Evolutionary conservation across 2,113 vertebrate genomes (phyloP), one percentile per base, ranked within the genome.

Genomic region (Tetrax tetrax): DNA sequence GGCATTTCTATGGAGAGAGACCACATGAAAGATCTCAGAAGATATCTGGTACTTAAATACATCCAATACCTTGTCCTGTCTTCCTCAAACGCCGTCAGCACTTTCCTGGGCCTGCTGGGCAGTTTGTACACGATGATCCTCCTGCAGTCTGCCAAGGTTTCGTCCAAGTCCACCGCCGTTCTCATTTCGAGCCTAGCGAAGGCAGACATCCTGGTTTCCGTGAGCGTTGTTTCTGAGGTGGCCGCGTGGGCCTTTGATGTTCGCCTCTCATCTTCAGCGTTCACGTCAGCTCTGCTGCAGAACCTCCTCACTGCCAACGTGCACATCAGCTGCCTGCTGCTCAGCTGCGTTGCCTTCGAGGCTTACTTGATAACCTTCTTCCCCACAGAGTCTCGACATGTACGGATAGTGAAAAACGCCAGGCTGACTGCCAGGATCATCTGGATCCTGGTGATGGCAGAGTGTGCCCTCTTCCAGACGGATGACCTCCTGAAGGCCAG

Each of bases 1-100:
- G 45, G 54, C 53, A 59, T 96, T 93, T 89, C 87, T 28, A 84
- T 86, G 95, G 79, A 95, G 33, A 69, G 95, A 89, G 96, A 98
- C 83, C 97, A 98, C 50, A 98, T 98, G 92, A 97, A 77, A 72
- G 97, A 98, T 79, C 95, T 99, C 31, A 95, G 97, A 29, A 95
- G 97, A 47, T 98, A 98, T 92, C 78, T 99, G 31, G 92, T 97
- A 37, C 95, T 98, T 72, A 99, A 98, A 94, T 98, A 98, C 12
- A 89, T 98, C 89, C 98, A 98, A 2, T 98, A 98, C 90, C 95
- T 99, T 22, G 88, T 99, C 85, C 94, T 98, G 66, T 98, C 98
- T 6, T 97, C 96, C 28, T 87, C 97, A 9, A 97, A 95, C 0
- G 12, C 76, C 7, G 14, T 97, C 57, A 94, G 98, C 83, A 96